Evolutionary conservation across 2,113 vertebrate genomes (phyloP), one percentile per base, ranked within the genome.

Genomic region (Strix uralensis): DNA sequence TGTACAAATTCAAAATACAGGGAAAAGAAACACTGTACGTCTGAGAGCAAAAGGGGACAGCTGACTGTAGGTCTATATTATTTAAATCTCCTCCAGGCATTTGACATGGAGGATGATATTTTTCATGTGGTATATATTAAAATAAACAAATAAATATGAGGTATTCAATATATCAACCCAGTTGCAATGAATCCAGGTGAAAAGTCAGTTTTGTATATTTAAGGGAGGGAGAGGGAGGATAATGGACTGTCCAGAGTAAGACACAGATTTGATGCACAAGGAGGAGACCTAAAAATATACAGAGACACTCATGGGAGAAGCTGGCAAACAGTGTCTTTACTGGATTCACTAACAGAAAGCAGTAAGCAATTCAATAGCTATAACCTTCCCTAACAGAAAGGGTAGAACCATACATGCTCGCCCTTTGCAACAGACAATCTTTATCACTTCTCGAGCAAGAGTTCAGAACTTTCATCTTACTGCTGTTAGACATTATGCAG

Each of bases 401-500:
- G 34, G 30, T 61, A 65, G 38, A 84, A 67, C 34, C 17, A 44
- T 47, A 32, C 10, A 62, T 15, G 14, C 27, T 70, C 1, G 1
- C 6, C 26, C 21, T 84, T 73, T 85, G 54, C 63, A 80, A 27
- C 42, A 47, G 27, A 20, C 7, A 59, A 30, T 59, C 16, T 74
- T 49, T 52, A n/a, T n/a, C 26, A 26, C 29, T 82, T 71, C 34
- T 62, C 5, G 13, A 34, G 13, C 34, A 91, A 51, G 23, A 52
- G 26, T 46, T 75, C 62, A 86, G 58, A 59, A 80, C 25, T 86
- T 88, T 72, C 25, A 27, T 63, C 26, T 72, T 78, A 16, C 36
- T 70, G 27, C 34, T 77, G 9, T 80, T 73, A 30, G 1, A 62
- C 0, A 0, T 5, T n/a, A 65, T 27, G 6, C 4, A 3, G 17